Conservation (phyloP, 1,140 invertebrate species). For the Doryteuthis pealeii region DNA sequence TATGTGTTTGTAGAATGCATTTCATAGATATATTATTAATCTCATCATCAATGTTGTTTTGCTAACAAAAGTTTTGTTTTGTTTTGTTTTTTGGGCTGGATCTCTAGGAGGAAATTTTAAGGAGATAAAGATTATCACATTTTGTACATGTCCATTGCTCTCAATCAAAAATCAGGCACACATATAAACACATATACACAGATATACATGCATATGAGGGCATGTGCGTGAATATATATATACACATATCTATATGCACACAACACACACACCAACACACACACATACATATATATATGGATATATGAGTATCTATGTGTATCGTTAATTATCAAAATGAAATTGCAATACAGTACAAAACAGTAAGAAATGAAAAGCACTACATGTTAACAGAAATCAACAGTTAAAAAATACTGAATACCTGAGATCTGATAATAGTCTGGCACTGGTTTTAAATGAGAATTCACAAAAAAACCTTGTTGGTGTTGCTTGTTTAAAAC, state of each 20-base stretch:
- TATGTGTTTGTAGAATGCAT: too few species aligned
- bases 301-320: not conserved
- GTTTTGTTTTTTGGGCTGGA: too few species aligned
- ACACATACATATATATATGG: not conserved
- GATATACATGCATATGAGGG: not conserved
- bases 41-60: too few species aligned
- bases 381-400: not conserved
- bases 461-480: conserved; percentile 2
- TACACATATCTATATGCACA: not conserved
- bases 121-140: too few species aligned
- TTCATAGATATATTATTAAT: too few species aligned
- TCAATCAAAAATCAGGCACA: not conserved
- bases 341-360: not conserved
- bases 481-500: not conserved
- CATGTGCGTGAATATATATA: not conserved
- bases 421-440: conserved; percentile 4
- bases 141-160: too few species aligned
- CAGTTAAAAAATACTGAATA: conserved; percentile 6
- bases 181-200: not conserved
- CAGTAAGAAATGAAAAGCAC: not conserved
- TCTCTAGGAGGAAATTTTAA: too few species aligned
- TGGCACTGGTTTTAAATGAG: conserved; percentile 3
- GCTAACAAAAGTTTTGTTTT: too few species aligned
- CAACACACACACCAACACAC: not conserved
- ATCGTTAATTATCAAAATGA: not conserved